Evolutionary conservation across 1,140 invertebrate genomes (phyloP).

Genomic region (Eumaeus atala): DNA sequence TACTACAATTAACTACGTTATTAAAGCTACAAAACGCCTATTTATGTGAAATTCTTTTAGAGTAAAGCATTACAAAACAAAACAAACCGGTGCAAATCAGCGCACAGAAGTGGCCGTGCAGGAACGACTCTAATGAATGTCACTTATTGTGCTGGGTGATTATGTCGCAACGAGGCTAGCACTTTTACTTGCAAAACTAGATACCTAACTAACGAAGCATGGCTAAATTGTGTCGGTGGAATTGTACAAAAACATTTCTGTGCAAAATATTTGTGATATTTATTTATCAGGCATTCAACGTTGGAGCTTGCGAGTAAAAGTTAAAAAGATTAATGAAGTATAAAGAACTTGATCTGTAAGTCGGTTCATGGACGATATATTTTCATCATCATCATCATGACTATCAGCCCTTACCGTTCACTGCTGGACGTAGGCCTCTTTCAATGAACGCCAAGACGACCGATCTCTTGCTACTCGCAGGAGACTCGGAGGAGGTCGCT

Average conservation of each 20-base stretch:
- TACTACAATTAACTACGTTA: neutral
- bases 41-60: neutral
- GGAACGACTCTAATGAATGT: constrained; percentile 33
- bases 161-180: constrained; percentile 31
- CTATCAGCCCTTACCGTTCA: no score
- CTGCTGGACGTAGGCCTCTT: no score
- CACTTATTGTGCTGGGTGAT: constrained; percentile 32
- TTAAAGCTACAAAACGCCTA: neutral
- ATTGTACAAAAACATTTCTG: neutral
- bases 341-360: no score
- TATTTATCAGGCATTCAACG: no score
- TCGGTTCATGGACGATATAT: no score
- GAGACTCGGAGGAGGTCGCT: no score
- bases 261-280: no score
- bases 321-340: no score
- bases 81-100: constrained; percentile 4
- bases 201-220: constrained; percentile 26
- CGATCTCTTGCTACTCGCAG: no score
- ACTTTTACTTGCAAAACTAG: constrained; percentile 37
- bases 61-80: neutral
- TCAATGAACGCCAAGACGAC: no score
- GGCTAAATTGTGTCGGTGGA: constrained; percentile 5
- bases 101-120: constrained; percentile 13
- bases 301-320: no score
- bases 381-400: no score